These are phyloP conservation scores for Oeneis ivallda DNA, from an alignment of 2,888 invertebrate species.

Conservation along the genomic window DNA sequence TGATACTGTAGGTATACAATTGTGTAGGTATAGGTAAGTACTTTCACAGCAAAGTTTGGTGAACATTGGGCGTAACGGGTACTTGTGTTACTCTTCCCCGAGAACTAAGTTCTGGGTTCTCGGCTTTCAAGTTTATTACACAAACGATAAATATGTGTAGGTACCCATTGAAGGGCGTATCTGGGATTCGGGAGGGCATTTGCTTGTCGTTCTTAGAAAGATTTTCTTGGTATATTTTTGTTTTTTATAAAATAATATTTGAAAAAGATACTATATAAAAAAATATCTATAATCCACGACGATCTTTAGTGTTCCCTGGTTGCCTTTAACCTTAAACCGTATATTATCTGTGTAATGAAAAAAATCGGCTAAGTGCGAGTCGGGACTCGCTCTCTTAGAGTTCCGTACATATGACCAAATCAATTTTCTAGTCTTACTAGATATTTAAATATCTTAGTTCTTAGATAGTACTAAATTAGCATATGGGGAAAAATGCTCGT, in stretches of 20 bases:
- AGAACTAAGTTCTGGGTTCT: conserved; percentile 43
- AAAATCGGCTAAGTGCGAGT: too few relatives aligned
- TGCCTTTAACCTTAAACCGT: too few relatives aligned
- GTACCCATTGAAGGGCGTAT: conserved; percentile 38
- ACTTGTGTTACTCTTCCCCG: conserved; percentile 31
- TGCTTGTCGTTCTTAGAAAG: not conserved
- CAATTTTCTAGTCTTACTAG: too few relatives aligned
- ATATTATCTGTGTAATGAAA: too few relatives aligned
- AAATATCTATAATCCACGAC: too few relatives aligned
- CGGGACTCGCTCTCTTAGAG: too few relatives aligned
- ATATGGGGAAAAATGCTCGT: too few relatives aligned
- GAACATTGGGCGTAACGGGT: conserved; percentile 36
- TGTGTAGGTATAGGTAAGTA: conserved; percentile 20
- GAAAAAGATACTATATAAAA: too few relatives aligned
- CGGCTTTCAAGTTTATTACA: conserved; percentile 70
- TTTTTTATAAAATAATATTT: not conserved
- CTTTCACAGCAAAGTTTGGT: conserved; percentile 33
- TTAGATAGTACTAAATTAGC: too few relatives aligned
- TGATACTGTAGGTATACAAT: not conserved
- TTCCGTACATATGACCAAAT: too few relatives aligned
- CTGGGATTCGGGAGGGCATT: conserved; percentile 9
- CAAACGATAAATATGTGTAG: conserved; percentile 63
- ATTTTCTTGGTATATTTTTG: not conserved
- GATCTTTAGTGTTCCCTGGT: too few relatives aligned
- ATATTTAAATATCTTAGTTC: too few relatives aligned